Conservation (phyloP, 2,113 vertebrate genomes). For the Hippocampus abdominalis region DNA sequence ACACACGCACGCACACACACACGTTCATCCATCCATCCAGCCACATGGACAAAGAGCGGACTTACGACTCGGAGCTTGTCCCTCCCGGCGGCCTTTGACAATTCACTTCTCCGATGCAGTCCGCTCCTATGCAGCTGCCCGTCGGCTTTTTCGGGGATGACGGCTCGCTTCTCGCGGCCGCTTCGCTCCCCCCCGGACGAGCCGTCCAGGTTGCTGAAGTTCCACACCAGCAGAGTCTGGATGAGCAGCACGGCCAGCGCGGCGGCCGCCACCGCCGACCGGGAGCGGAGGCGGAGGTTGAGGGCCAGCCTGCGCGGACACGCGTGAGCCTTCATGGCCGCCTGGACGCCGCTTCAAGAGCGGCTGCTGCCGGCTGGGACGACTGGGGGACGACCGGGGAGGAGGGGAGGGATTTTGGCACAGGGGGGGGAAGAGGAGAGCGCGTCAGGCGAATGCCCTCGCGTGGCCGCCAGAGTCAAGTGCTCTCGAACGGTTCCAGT, state of each 20-base stretch:
- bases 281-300: conserved; percentile 73
- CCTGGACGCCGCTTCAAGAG: conserved; percentile 30
- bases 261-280: conserved; percentile 81
- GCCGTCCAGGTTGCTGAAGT: conserved; percentile 91
- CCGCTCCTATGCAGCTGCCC: conserved; percentile 54
- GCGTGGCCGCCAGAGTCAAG: background rate
- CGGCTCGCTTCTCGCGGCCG: conserved; percentile 66
- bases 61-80: conserved; percentile 71
- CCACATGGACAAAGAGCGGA: background rate
- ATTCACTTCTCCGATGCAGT: conserved; percentile 55
- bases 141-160: conserved; percentile 67
- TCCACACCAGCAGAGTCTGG: conserved; percentile 94
- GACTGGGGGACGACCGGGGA: conserved; percentile 2
- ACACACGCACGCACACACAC: background rate
- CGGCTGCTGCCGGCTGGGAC: conserved; percentile 35
- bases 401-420: conserved; percentile 47
- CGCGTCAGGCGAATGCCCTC: background rate
- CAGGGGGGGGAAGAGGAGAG: conserved; percentile 51
- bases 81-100: conserved; percentile 63
- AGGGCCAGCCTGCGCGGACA: conserved; percentile 83
- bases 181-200: conserved; percentile 69
- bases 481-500: too few species aligned
- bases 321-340: conserved; percentile 78
- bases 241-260: conserved; percentile 86
- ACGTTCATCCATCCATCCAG: background rate